These are phyloP conservation scores for Mycalesis mineus DNA, from an alignment of 2,888 invertebrate species.

Conservation along the genomic window DNA sequence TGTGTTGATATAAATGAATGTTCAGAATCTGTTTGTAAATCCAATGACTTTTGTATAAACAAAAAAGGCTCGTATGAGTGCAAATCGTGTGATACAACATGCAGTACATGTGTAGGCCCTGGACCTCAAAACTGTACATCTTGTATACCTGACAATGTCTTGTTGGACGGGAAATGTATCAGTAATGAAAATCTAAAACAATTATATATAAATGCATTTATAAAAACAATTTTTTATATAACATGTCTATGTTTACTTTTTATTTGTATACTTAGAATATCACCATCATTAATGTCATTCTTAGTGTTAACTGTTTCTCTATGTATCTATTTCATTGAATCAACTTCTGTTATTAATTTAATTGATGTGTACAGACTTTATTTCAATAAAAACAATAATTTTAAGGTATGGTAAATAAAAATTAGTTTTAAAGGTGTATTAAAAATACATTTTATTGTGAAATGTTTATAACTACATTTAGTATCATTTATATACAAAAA, in stretches of 20 bases:
- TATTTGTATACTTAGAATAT: constrained; percentile 42
- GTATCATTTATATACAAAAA: constrained; percentile 76
- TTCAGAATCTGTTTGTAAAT: constrained; percentile 69
- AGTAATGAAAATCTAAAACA: constrained; percentile 42
- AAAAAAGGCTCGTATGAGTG: constrained; percentile 89
- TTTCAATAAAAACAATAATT: constrained; percentile 15
- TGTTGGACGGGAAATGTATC: constrained; percentile 59
- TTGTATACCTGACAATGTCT: constrained; percentile 76
- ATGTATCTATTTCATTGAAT: constrained; percentile 53
- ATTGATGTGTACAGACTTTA: constrained; percentile 1
- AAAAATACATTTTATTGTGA: constrained; percentile 78
- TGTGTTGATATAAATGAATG: constrained; percentile 94
- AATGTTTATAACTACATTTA: constrained; percentile 71
- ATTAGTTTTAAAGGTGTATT: constrained; percentile 63
- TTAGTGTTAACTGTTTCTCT: constrained; percentile 43
- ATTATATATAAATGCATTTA: constrained; percentile 41
- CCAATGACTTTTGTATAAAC: constrained; percentile 91
- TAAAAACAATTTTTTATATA: constrained; percentile 44
- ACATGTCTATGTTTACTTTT: constrained; percentile 44
- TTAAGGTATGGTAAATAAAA: constrained; percentile 35
- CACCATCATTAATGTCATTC: constrained; percentile 43
- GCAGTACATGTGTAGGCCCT: constrained; percentile 88
- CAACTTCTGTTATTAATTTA: constrained; percentile 25
- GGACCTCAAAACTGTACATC: constrained; percentile 91
- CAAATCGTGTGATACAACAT: constrained; percentile 88